Percentiles rank a stretch among this genome's conserved stretches.
Evolutionary conservation across 1,140 invertebrate genomes (phyloP).

Genomic region (Heterodera carotae): DNA sequence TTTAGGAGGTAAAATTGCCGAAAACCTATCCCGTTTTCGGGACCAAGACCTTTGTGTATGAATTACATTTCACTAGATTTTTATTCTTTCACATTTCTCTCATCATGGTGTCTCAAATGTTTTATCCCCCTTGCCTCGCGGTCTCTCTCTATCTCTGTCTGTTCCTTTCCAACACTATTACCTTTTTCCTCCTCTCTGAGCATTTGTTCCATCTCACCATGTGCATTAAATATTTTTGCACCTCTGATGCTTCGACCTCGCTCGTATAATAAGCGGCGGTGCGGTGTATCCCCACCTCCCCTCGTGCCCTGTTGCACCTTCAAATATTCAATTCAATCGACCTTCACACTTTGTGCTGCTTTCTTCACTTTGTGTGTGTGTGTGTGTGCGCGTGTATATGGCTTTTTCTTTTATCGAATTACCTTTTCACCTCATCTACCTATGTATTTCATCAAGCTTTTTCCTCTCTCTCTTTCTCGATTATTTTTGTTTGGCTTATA

Average conservation of each 20-base stretch:
- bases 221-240: too few relatives aligned
- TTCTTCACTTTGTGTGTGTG: background rate
- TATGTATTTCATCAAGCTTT: background rate
- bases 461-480: background rate
- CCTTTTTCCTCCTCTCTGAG: background rate
- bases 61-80: too few relatives aligned
- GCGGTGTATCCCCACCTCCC: background rate
- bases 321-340: background rate
- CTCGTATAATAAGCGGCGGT: background rate
- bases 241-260: slow-evolving; percentile 16
- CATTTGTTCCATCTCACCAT: background rate
- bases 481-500: slow-evolving; percentile 7
- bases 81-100: too few relatives aligned
- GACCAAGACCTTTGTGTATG: too few relatives aligned
- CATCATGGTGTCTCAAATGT: too few relatives aligned
- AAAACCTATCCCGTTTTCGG: too few relatives aligned
- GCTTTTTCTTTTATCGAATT: background rate
- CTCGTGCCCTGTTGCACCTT: background rate
- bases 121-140: background rate
- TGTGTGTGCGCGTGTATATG: too few relatives aligned
- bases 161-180: background rate
- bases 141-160: background rate
- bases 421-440: background rate
- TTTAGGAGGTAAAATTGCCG: too few relatives aligned
- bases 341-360: background rate